Evolutionary conservation across 1,140 invertebrate species (phyloP).

Genomic region (Scaptomyza pallida): DNA sequence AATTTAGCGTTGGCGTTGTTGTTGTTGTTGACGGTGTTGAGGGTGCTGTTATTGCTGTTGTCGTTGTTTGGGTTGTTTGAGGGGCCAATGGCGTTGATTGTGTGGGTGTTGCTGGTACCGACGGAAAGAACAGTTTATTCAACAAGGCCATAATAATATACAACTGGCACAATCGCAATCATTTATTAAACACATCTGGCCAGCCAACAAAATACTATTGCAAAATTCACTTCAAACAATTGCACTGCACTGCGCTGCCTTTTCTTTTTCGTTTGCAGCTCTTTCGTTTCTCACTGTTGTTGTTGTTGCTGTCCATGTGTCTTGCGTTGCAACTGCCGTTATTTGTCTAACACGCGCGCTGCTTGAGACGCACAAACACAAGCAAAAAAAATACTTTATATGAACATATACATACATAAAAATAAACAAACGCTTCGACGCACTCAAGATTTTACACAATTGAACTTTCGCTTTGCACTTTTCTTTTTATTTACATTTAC

Average conservation of each 20-base stretch:
- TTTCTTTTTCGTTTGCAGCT: conserved; percentile 50
- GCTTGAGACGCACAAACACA: conserved; percentile 3
- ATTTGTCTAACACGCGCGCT: conserved; percentile 33
- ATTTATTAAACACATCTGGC: conserved; percentile 81
- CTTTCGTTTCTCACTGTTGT: conserved; percentile 16
- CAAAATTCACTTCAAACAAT: conserved; percentile 61
- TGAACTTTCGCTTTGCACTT: conserved; percentile 78
- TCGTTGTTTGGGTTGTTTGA: conserved; percentile 6
- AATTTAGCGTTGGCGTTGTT: conserved; percentile 41
- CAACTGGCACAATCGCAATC: conserved; percentile 71
- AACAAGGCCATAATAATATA: conserved; percentile 83
- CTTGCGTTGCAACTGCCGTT: conserved; percentile 33
- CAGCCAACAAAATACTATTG: conserved; percentile 50
- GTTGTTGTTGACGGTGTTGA: conserved; percentile 14
- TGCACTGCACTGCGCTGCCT: conserved; percentile 34
- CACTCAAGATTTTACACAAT: conserved; percentile 55
- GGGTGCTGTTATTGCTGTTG: conserved; percentile 34
- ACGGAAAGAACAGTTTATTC: conserved; percentile 83
- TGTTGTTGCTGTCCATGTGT: conserved; percentile 24
- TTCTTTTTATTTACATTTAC: conserved; percentile 63
- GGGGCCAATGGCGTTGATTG: conserved; percentile 35
- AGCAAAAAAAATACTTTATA: conserved; percentile 14
- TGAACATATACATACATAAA: not conserved
- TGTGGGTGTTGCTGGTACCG: conserved; percentile 63
- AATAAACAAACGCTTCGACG: conserved; percentile 28